Percentiles rank a stretch among this genome's conserved stretches.
Conservation (phyloP, 2,797 vertebrate species). For the Choloepus didactylus region DNA sequence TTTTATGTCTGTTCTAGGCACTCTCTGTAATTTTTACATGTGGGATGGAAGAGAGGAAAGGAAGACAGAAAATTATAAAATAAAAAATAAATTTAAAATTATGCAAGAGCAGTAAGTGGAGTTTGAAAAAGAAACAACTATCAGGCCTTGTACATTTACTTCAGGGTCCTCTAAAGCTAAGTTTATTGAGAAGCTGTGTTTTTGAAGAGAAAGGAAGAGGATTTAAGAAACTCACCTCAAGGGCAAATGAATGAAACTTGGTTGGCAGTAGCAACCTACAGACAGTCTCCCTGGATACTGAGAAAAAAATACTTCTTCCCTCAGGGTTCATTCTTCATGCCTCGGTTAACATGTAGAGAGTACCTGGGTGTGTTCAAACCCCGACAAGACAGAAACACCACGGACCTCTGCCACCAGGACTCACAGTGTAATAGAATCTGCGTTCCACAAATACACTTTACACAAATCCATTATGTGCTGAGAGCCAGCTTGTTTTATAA, state of each 20-base stretch:
- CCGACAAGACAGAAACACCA: background rate
- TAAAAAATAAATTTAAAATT: background rate
- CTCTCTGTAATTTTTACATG: background rate
- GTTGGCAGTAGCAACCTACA: background rate
- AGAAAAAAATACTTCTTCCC: background rate
- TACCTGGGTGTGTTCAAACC: background rate
- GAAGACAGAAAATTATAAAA: background rate
- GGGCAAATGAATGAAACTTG: background rate
- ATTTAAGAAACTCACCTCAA: background rate
- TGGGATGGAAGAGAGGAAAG: background rate
- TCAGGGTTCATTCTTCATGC: background rate
- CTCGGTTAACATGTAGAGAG: background rate
- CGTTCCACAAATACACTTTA: slow-evolving; percentile 1
- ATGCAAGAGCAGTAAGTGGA: background rate
- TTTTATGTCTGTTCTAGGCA: background rate
- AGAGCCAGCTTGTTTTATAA: slow-evolving; percentile 17
- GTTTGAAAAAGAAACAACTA: background rate
- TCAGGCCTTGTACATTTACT: background rate
- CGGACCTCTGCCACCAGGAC: background rate
- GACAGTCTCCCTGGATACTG: background rate
- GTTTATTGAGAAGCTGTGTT: background rate
- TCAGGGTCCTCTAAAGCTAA: background rate
- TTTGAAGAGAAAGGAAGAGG: background rate
- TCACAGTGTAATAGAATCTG: background rate
- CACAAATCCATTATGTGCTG: background rate